These are phyloP conservation scores for Sebastes ruberrimus DNA, from an alignment of 2,797 vertebrate species.

Conservation along the genomic window DNA sequence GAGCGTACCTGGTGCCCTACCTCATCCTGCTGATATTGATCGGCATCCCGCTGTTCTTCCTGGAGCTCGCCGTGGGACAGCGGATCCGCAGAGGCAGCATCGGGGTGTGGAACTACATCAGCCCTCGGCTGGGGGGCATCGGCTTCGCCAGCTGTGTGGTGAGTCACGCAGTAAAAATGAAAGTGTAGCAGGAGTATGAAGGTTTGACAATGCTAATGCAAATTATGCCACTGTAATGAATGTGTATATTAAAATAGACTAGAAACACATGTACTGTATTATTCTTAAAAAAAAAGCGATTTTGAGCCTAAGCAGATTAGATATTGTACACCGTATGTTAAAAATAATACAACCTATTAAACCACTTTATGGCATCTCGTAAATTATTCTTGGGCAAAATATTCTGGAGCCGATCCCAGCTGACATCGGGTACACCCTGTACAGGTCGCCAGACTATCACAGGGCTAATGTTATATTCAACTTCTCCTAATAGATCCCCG, in stretches of 20 bases:
- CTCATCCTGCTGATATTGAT: slow-evolving; percentile 92
- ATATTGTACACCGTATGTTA: not conserved
- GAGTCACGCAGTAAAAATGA: slow-evolving; percentile 66
- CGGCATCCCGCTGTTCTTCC: slow-evolving; percentile 97
- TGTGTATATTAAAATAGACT: not conserved
- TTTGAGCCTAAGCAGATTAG: not conserved
- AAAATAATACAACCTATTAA: not conserved
- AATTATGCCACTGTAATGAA: not conserved
- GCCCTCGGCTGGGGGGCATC: slow-evolving; percentile 94
- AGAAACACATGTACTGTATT: not conserved
- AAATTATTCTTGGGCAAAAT: not conserved
- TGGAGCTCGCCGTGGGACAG: slow-evolving; percentile 97
- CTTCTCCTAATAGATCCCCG: too few species aligned
- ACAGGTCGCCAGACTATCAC: too few species aligned
- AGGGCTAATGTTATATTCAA: too few species aligned
- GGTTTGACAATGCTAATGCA: not conserved
- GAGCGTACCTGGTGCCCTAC: slow-evolving; percentile 97
- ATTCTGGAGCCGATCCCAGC: too few species aligned
- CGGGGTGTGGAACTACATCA: slow-evolving; percentile 98
- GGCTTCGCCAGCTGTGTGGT: slow-evolving; percentile 97
- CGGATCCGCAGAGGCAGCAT: slow-evolving; percentile 96
- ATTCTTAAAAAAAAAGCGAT: not conserved
- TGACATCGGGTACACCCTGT: too few species aligned
- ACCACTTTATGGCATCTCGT: not conserved
- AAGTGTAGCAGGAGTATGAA: not conserved